These are phyloP conservation scores for Coptodon bakossiorum DNA, from an alignment of 2,113 vertebrate genomes.

Conservation along the genomic window DNA sequence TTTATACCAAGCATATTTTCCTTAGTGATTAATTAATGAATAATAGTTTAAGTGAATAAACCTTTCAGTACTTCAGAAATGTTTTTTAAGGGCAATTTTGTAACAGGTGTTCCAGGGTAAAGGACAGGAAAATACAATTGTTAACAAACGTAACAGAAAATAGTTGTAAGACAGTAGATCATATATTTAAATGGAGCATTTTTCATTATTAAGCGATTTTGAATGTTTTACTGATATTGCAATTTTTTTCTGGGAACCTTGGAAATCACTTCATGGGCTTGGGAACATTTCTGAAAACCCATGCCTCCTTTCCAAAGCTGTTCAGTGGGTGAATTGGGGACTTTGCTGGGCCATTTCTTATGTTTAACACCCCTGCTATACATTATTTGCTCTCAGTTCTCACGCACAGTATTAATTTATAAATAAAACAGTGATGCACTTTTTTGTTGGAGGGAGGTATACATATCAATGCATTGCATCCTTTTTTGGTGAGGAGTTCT, in stretches of 20 bases:
- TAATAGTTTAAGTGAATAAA: not conserved
- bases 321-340: not conserved
- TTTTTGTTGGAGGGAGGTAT: not conserved
- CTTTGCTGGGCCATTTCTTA: not conserved
- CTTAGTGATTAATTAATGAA: not conserved
- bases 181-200: not conserved
- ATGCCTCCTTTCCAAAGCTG: not conserved
- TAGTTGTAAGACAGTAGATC: not conserved
- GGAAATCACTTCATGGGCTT: not conserved
- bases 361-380: not conserved
- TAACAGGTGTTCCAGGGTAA: not conserved
- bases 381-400: not conserved
- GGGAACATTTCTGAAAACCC: not conserved
- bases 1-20: not conserved
- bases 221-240: not conserved
- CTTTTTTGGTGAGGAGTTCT: not conserved
- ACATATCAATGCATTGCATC: not conserved
- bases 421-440: not conserved
- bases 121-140: not conserved
- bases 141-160: not conserved
- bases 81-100: not conserved
- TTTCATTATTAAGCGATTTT: not conserved
- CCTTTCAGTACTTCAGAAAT: not conserved
- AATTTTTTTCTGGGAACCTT: not conserved
- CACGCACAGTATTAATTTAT: not conserved